These are phyloP conservation scores for Pseudomyrmex pallidus DNA, from an alignment of 1,140 invertebrate genomes.

Conservation along the genomic window DNA sequence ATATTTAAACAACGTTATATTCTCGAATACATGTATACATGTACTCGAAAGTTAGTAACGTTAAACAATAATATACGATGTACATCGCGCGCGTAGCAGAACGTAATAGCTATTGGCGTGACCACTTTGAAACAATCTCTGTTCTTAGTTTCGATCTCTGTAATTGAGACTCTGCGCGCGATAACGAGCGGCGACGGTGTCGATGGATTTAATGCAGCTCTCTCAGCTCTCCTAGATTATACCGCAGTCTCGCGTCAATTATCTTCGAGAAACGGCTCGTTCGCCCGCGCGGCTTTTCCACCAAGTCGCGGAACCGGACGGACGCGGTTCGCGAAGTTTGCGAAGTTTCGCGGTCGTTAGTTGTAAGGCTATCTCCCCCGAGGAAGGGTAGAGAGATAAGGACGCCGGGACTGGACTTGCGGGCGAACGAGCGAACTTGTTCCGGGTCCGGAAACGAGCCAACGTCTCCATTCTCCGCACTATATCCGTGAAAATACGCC, in stretches of 20 bases:
- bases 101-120: background rate
- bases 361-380: constrained; percentile 36
- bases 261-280: constrained; percentile 18
- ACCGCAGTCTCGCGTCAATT: constrained; percentile 37
- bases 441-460: constrained; percentile 42
- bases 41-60: background rate
- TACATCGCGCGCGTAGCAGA: background rate
- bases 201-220: constrained; percentile 28
- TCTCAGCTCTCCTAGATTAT: constrained; percentile 3
- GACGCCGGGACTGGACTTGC: constrained; percentile 37
- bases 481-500: background rate
- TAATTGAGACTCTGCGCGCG: background rate
- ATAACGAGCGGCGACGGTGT: constrained; percentile 8
- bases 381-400: constrained; percentile 43
- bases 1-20: background rate
- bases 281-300: constrained; percentile 21
- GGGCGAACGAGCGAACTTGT: constrained; percentile 54
- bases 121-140: background rate
- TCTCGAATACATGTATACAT: background rate
- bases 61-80: too few relatives aligned
- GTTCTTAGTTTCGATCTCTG: constrained; percentile 15
- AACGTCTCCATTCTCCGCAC: constrained; percentile 28
- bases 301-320: constrained; percentile 50
- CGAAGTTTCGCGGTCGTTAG: constrained; percentile 47
- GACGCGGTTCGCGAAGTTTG: constrained; percentile 56